Base-by-base conservation (phyloP, 2,888 invertebrate genomes). In the Corythucha ciliata region DNA sequence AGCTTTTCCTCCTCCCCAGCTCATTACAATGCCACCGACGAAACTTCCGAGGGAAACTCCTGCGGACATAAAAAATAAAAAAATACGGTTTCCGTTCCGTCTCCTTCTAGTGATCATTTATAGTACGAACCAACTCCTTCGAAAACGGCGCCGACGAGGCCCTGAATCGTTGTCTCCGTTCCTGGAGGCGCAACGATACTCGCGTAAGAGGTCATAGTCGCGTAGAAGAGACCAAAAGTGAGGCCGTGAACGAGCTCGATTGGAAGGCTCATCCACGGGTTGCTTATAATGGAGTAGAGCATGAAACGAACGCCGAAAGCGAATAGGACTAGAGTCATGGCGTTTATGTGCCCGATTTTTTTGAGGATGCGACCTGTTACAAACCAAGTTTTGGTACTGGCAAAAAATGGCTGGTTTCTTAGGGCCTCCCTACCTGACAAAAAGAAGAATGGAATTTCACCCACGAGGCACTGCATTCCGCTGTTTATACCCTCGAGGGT, bases 151-250 rank as follows among this genome's bases (percentile, higher is more conserved):
- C 90, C 88, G 25, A 89, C 81, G 34, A 91, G 69, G 48, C 90
- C 90, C 75, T 88, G 88, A 63, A 90, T 80, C 12, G 91, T 90
- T 0, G 88, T 85, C 68, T 87, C 85, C 0, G 85, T 85, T 8
- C 89, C 90, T 0, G 81, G 76, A 1, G 88, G 87, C 2, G 90
- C 82, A 1, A 87, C 78, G 55, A 83, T 78, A 64, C 81, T 85
- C 0, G 89, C 89, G 68, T 89, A 91, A 0, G 88, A 86, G 16
- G 88, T 81, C 85, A 90, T 87, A 8, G 87, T 82, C 0, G 89
- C 80, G 67, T 86, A 91, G 63, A 86, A 86, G 65, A 91, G 76
- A 20, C 92, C 92, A 66, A 87, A 86, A 0, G 91, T 89, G 21
- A 92, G 70, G 1, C 93, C 91, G 68, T 93, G 90, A 7, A 86